Evolutionary conservation across 2,113 vertebrate genomes (phyloP), one percentile per base, ranked within the genome.

Genomic region (Mohoua ochrocephala): DNA sequence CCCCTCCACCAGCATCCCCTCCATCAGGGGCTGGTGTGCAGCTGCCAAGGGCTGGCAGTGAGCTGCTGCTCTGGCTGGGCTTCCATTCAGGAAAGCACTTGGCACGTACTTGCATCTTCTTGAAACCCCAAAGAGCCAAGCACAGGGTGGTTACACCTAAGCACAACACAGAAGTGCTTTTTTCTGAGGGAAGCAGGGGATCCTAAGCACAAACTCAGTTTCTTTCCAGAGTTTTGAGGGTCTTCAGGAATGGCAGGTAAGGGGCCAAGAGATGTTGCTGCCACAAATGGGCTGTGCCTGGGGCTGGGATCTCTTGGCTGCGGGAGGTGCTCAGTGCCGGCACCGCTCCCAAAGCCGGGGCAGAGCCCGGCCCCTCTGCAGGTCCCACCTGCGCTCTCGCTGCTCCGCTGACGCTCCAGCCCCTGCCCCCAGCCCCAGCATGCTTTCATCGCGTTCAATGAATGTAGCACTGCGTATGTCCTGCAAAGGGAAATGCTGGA

Each of bases 401-500:
- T 23, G 61, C 89, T 71, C 65, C 11, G 30, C 69, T 20, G 63
- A 14, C 7, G 37, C 45, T 3, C 2, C 64, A 9, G 47, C 41
- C 24, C 4, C 64, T 6, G 28, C 28, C 64, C 28, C 52, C n/a
- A 5, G 52, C 54, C 56, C 35, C 68, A 20, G 97, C 95, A 97
- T 95, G 97, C 92, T 89, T 65, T 68, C 94, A 30, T 63, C 44
- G n/a, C 42, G n/a, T 74, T 56, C 57, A 17, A 13, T 61, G 93
- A 97, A 96, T 87, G 68, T 95, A 91, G 86, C 95, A 65, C 91
- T 96, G 94, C 73, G 13, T 15, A 2, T 4, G 68, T 80, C 87
- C 96, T 86, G 84, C 71, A 7, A 6, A 39, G 94, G 95, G 92
- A 91, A 65, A 94, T 39, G 76, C 93, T 86, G 78, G 47, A 64